Conservation (phyloP, 2,888 invertebrate species). For the Metalampra italica region DNA sequence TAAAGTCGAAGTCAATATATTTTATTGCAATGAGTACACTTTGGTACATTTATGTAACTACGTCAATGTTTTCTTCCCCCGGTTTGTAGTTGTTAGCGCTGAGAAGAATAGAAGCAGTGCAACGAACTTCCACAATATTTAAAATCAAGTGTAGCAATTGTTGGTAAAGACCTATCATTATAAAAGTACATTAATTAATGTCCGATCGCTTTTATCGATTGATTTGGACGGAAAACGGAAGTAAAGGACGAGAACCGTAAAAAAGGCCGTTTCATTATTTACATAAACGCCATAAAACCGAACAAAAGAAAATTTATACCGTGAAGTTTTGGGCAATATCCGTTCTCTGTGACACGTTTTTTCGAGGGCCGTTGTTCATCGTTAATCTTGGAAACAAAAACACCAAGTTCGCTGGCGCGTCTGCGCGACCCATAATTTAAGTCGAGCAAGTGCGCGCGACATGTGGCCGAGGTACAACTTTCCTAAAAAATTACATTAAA, state of each 20-base stretch:
- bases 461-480: conserved; percentile 41
- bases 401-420: conserved; percentile 63
- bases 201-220: no score
- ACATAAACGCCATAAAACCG: conserved; percentile 56
- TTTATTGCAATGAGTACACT: no score
- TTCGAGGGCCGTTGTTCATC: conserved; percentile 71
- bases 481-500: conserved; percentile 14
- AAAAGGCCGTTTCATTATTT: conserved; percentile 56
- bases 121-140: no score
- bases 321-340: conserved; percentile 66
- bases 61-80: no score
- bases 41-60: no score
- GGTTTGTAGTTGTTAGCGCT: no score
- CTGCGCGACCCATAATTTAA: conserved; percentile 62
- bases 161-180: no score
- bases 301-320: conserved; percentile 66
- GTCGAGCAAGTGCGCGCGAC: conserved; percentile 65
- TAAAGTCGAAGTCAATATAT: no score
- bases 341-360: conserved; percentile 71
- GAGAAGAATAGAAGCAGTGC: no score
- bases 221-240: background rate
- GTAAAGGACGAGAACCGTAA: conserved; percentile 26
- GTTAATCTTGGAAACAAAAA: conserved; percentile 77
- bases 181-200: no score
- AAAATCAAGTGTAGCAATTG: no score